Evolutionary conservation across 2,888 invertebrate species (phyloP), one percentile per base, ranked within the genome.

Genomic region (Malthinus seriepunctatus): DNA sequence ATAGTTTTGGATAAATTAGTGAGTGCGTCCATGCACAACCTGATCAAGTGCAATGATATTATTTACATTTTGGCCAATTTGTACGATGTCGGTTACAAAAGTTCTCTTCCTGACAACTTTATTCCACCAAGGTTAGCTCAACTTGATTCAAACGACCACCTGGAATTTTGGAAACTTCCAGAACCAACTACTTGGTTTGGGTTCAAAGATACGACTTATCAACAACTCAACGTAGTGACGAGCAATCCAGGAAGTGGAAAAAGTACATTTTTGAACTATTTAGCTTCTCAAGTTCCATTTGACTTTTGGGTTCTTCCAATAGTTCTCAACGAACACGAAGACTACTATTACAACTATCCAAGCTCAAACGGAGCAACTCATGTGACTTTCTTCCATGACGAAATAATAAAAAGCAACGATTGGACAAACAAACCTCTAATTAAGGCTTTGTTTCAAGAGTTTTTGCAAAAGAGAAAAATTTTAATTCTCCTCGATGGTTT

Each of bases 171-270:
- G 7, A 14, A 15, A 10, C 0, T n/a, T 2, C 2, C 1, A 1
- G 2, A 8, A 39, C 6, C 14, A n/a, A 15, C 15, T 8, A 9
- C 9, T 14, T 8, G 2, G 8, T 4, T 10, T 14, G 14, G 14
- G 6, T 14, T 3, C 1, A 37, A 12, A 9, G 31, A 49, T 7
- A 35, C 15, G 15, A 14, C 32, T 10, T 42, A 15, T 23, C 9
- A 38, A 1, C n/a, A 32, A 1, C 10, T 53, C 11, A 46, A 35
- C 14, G 7, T 53, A 10, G 9, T 58, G 8, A 53, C 34, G 35
- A 49, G 49, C n/a, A 32, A 37, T n/a, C 49, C 58, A 5, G 58
- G 58, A 8, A 46, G 38, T 44, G 58, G 58, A n/a, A 58, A 58
- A 34, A 32, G 53, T 10, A 23, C 32, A 3, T 32, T 45, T 7